A percentile compares a stretch with the other conserved stretches of the same genome.
These are phyloP conservation scores for Pollenia labialis DNA, from an alignment of 2,888 invertebrate species.

Conservation along the genomic window DNA sequence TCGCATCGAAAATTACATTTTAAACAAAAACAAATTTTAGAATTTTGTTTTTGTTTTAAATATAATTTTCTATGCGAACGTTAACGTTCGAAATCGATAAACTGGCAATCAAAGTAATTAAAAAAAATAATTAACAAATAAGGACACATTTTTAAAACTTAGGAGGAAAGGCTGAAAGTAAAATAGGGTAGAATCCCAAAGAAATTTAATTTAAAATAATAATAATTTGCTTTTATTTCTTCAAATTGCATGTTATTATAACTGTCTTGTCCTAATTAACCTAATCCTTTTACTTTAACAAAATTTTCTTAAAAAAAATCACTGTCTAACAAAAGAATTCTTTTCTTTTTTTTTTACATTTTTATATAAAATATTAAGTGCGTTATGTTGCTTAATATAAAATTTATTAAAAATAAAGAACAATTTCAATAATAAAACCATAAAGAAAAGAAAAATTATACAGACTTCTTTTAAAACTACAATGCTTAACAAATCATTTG, in stretches of 20 bases:
- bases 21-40: too few species aligned
- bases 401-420: slow-evolving; percentile 31
- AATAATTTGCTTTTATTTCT: too few species aligned
- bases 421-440: slow-evolving; percentile 22
- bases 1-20: too few species aligned
- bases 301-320: not conserved
- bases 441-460: slow-evolving; percentile 4
- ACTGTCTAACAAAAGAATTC: slow-evolving; percentile 2
- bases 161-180: too few species aligned
- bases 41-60: too few species aligned
- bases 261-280: slow-evolving; percentile 10
- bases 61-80: too few species aligned
- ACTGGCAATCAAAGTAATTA: too few species aligned
- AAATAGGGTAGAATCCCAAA: too few species aligned
- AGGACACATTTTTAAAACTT: too few species aligned
- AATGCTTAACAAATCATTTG: slow-evolving; percentile 8
- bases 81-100: too few species aligned
- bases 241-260: not conserved
- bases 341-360: slow-evolving; percentile 19
- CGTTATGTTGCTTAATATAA: slow-evolving; percentile 52
- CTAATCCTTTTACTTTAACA: not conserved
- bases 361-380: slow-evolving; percentile 28
- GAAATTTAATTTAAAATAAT: too few species aligned
- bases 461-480: slow-evolving; percentile 23
- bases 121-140: too few species aligned